phyloP scores from a whole-genome alignment of 1,140 invertebrate genomes.

The Ridgeia piscesae region DNA sequence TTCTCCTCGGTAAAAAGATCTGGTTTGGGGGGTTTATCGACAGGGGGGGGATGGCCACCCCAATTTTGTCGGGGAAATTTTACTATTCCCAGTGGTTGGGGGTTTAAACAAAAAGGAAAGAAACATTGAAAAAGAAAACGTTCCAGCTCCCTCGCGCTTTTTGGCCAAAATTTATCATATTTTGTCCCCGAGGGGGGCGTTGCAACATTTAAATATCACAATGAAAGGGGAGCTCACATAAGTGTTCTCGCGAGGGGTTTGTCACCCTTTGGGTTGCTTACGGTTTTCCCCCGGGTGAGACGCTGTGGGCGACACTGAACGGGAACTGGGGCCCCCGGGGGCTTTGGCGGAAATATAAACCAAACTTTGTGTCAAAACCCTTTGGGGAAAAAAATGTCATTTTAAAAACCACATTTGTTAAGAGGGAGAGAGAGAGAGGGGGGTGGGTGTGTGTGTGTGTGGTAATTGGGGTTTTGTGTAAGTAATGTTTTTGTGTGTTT shows the following conservation, averaged over 20 bases:
- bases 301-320: slow-evolving; percentile 37
- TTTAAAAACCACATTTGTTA: background rate
- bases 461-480: too few relatives aligned
- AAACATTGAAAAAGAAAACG: slow-evolving; percentile 20
- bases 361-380: slow-evolving; percentile 16
- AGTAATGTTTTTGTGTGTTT: too few relatives aligned
- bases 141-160: background rate
- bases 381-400: background rate
- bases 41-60: slow-evolving; percentile 25
- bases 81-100: slow-evolving; percentile 23
- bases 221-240: slow-evolving; percentile 46
- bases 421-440: too few relatives aligned
- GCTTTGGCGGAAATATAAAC: background rate
- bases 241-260: slow-evolving; percentile 39
- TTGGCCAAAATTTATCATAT: background rate
- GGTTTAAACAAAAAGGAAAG: slow-evolving; percentile 19
- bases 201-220: slow-evolving; percentile 27
- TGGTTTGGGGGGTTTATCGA: slow-evolving; percentile 42
- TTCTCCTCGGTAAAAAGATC: slow-evolving; percentile 36
- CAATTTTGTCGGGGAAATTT: slow-evolving; percentile 30
- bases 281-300: slow-evolving; percentile 47
- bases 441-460: too few relatives aligned
- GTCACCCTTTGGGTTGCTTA: slow-evolving; percentile 40
- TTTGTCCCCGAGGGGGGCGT: background rate
- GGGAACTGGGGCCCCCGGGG: slow-evolving; percentile 18